Percentiles rank a stretch among this genome's conserved stretches.
These are phyloP conservation scores for Tolypeutes matacus DNA, from an alignment of 2,797 vertebrate species.

Conservation along the genomic window DNA sequence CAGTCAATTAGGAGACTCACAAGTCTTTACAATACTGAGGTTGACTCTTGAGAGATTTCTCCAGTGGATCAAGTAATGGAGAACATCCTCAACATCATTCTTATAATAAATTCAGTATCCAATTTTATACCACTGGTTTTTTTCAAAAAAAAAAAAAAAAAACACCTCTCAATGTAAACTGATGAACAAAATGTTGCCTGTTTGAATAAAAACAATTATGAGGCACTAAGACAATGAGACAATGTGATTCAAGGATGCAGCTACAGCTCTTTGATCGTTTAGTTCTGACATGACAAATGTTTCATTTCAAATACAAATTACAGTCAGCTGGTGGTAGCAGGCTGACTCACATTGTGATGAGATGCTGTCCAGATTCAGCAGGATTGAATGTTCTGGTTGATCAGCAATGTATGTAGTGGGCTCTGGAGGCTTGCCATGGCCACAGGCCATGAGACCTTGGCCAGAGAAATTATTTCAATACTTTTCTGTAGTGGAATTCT, in stretches of 20 bases:
- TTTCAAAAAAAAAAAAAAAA: no score
- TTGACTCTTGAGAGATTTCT: conserved; percentile 31
- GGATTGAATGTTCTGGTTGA: background rate
- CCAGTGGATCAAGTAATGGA: background rate
- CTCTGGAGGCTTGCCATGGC: background rate
- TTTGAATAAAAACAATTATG: background rate
- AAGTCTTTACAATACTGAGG: background rate
- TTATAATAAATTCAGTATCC: background rate
- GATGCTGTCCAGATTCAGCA: background rate
- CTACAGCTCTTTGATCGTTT: background rate
- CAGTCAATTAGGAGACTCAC: conserved; percentile 1
- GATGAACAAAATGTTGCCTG: background rate
- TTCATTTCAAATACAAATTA: background rate
- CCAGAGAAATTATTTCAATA: conserved; percentile 11
- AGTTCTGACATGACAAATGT: background rate
- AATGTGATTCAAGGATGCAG: background rate
- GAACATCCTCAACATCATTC: background rate
- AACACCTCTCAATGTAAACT: background rate
- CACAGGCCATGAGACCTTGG: background rate
- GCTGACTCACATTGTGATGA: no score
- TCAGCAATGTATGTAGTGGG: background rate
- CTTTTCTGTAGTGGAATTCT: background rate
- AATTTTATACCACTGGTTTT: background rate
- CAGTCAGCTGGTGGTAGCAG: background rate
- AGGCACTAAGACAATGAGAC: background rate